Evolutionary conservation across 2,888 invertebrate genomes (phyloP), one percentile per base, ranked within the genome.

Genomic region (Diabrotica balteata): DNA sequence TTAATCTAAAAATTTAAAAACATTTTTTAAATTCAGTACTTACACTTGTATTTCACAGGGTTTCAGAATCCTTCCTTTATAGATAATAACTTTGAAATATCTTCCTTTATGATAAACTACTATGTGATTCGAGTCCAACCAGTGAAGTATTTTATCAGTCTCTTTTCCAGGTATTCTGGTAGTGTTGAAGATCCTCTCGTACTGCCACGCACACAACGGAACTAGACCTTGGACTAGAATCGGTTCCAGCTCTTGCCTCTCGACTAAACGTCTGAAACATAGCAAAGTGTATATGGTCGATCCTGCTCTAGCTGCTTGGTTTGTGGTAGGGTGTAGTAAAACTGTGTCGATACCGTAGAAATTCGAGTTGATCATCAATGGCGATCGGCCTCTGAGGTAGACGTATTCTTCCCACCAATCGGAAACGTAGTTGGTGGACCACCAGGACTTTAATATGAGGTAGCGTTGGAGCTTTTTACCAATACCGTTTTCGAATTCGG

Each of bases 331-430:
- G 76, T 92, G 88, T 84, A 93, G 87, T 70, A 95, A 87, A 72
- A 96, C 91, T 7, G 95, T 94, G 82, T 96, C 96, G 63, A 96
- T 93, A 62, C 96, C 98, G 84, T 99, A 99, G 86, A 97, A 99
- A 86, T 99, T 99, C 54, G 97, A 97, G 86, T 98, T 98, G 71
- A 99, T 95, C 94, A 99, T 97, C 57, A 99, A 88, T 0, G 98
- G 96, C 2, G 95, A 93, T 66, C 99, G 90, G 11, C 98, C 97
- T 63, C 97, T 88, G 46, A 99, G 88, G 83, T 99, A 99, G 22
- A 99, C 97, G 82, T 97, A 99, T 84, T 99, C 98, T 84, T 99
- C 99, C 99, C 99, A 99, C 99, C 99, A 99, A 90, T 99, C 99
- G 1, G 97, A 97, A 0, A 98, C 97, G 86, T 98, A 96, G 84